Conservation (phyloP, 2,113 vertebrate genomes). For the Macaca nemestrina region DNA sequence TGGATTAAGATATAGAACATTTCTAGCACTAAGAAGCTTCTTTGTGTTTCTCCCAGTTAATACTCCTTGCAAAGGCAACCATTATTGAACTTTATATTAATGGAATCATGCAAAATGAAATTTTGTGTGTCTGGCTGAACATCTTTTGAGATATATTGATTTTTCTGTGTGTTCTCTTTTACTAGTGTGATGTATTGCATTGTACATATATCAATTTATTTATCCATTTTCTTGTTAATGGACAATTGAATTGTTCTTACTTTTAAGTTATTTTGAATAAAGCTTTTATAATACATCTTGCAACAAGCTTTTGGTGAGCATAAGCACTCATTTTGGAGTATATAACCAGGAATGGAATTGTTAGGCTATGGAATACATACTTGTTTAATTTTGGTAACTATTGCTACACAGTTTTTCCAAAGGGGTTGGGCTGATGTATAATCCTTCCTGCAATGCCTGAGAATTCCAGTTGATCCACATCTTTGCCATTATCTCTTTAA, state of each 20-base stretch:
- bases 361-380: neutral
- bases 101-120: neutral
- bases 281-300: neutral
- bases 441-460: neutral
- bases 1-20: neutral
- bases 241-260: neutral
- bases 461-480: neutral
- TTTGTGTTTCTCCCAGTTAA: neutral
- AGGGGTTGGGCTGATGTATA: neutral
- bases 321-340: neutral
- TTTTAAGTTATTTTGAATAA: neutral
- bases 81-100: neutral
- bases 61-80: neutral
- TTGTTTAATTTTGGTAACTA: neutral
- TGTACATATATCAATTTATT: neutral
- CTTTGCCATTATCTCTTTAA: neutral
- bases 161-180: neutral
- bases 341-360: neutral
- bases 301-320: neutral
- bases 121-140: neutral
- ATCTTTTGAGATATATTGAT: neutral
- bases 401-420: neutral
- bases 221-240: neutral
- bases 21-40: neutral
- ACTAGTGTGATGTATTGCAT: neutral